These are phyloP conservation scores for Monochamus alternatus DNA, from an alignment of 2,888 invertebrate species.

Conservation along the genomic window DNA sequence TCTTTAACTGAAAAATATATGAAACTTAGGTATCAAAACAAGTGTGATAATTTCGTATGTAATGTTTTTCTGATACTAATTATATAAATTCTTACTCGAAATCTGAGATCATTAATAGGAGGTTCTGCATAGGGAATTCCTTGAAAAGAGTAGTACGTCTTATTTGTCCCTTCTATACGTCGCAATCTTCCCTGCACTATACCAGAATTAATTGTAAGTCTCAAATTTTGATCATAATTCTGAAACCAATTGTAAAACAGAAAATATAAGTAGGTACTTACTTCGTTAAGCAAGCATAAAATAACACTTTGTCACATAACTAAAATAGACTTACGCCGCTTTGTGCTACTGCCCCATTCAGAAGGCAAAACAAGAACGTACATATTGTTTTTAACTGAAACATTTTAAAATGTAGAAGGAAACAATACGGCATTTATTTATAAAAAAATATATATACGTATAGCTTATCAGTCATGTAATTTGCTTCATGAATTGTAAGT, in stretches of 20 bases:
- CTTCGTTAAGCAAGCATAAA: background rate
- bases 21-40: too few species aligned
- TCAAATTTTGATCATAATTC: background rate
- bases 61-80: too few species aligned
- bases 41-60: too few species aligned
- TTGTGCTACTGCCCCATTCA: background rate
- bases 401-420: background rate
- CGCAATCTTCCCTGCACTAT: conserved; percentile 52
- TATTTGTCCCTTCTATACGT: conserved; percentile 45
- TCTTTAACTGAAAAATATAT: too few species aligned
- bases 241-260: background rate
- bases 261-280: background rate
- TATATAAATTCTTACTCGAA: conserved; percentile 48
- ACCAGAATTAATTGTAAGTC: conserved; percentile 48
- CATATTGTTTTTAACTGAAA: background rate
- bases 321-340: conserved; percentile 1
- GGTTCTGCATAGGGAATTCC: conserved; percentile 60
- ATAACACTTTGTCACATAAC: background rate
- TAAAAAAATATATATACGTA: too few species aligned
- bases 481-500: background rate
- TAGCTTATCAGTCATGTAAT: background rate
- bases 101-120: conserved; percentile 55
- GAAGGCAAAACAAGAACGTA: background rate
- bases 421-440: background rate
- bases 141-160: conserved; percentile 54